Evolutionary conservation across 1,140 invertebrate genomes (phyloP).

Genomic region (Drosophila ironensis): DNA sequence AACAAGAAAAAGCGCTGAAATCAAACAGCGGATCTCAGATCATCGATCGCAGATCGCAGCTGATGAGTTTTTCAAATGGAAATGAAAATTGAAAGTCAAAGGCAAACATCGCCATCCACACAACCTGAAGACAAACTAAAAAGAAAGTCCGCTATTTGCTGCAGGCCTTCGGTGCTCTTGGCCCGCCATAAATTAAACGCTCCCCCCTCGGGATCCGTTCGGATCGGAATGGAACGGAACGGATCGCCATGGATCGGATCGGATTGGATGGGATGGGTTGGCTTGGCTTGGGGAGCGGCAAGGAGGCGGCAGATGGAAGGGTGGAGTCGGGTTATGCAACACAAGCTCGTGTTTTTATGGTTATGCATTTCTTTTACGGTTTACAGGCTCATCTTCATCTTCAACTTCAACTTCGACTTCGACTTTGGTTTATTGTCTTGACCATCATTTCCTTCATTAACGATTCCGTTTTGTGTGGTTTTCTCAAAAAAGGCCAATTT

Average conservation of each 20-base stretch:
- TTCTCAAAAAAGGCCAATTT: slow-evolving; percentile 50
- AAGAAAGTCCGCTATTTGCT: slow-evolving; percentile 63
- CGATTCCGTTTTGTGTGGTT: slow-evolving; percentile 61
- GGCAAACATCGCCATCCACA: slow-evolving; percentile 45
- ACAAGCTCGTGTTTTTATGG: slow-evolving; percentile 48
- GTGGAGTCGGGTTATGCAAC: slow-evolving; percentile 19
- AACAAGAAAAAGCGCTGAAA: slow-evolving; percentile 7
- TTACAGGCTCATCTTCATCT: slow-evolving; percentile 79
- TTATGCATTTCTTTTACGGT: slow-evolving; percentile 71
- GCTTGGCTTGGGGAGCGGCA: slow-evolving; percentile 13
- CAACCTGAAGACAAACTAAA: slow-evolving; percentile 40
- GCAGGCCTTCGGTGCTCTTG: slow-evolving; percentile 53
- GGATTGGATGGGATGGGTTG: slow-evolving; percentile 25
- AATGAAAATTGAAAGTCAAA: slow-evolving; percentile 67
- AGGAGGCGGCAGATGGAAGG: slow-evolving; percentile 5
- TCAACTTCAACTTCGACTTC: slow-evolving; percentile 23
- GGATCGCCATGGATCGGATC: slow-evolving; percentile 3
- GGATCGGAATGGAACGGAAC: not conserved
- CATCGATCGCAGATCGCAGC: slow-evolving; percentile 31
- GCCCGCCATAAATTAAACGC: slow-evolving; percentile 70
- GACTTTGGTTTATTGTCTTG: slow-evolving; percentile 38
- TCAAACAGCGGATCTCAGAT: slow-evolving; percentile 13
- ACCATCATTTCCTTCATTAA: slow-evolving; percentile 75
- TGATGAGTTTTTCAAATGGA: slow-evolving; percentile 61
- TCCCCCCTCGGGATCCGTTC: slow-evolving; percentile 1